A percentile compares a stretch with the other conserved stretches of the same genome.
phyloP scores from a whole-genome alignment of 2,113 vertebrate genomes.

The Opisthocomus hoazin region DNA sequence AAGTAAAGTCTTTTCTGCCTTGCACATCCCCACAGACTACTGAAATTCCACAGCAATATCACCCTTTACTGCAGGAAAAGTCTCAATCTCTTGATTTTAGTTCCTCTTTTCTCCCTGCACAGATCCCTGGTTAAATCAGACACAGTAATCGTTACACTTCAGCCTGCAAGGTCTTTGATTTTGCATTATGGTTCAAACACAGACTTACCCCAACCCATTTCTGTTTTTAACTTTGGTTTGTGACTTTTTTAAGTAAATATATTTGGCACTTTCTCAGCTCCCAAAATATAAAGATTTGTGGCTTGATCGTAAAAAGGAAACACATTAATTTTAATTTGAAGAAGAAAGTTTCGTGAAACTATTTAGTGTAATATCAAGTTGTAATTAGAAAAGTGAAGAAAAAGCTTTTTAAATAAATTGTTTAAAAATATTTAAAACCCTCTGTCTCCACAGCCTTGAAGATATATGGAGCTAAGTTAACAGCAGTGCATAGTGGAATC shows the following conservation, averaged over 20 bases:
- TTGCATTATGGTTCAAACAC: background rate
- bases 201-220: background rate
- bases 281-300: slow-evolving; percentile 7
- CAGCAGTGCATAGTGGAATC: background rate
- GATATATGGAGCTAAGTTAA: slow-evolving; percentile 31
- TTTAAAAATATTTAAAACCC: slow-evolving; percentile 30
- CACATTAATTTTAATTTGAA: slow-evolving; percentile 1
- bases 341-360: background rate
- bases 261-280: background rate
- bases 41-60: background rate
- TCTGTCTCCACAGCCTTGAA: slow-evolving; percentile 15
- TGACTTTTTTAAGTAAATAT: background rate
- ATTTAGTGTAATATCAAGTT: slow-evolving; percentile 4
- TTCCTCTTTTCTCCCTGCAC: background rate
- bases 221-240: slow-evolving; percentile 6
- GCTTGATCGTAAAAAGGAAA: background rate
- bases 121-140: background rate
- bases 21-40: background rate
- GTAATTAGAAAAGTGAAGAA: slow-evolving; percentile 14
- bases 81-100: background rate
- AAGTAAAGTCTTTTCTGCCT: background rate
- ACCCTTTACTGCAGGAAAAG: background rate
- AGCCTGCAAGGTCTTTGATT: background rate
- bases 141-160: background rate
- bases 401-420: background rate